Evolutionary conservation across 2,113 vertebrate genomes (phyloP).

Genomic region (Eira barbara): DNA sequence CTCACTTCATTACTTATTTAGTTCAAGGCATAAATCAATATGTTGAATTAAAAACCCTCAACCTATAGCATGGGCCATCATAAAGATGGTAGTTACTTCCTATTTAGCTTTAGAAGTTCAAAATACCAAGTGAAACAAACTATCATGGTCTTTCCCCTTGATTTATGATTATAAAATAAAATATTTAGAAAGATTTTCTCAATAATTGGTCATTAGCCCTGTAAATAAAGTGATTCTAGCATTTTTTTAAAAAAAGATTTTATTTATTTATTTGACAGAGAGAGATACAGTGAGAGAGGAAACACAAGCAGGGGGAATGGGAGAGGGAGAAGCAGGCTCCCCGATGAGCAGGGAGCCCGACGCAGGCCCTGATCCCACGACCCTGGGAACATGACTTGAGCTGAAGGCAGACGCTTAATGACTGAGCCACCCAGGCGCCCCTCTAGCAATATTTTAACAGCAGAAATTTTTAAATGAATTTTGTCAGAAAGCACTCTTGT

Average conservation of each 20-base stretch:
- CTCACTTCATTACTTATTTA: neutral
- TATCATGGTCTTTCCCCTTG: neutral
- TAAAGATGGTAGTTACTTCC: neutral
- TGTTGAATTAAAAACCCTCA: neutral
- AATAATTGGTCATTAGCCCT: neutral
- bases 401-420: too few species aligned
- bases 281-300: too few species aligned
- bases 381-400: too few species aligned
- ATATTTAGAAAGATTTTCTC: constrained; percentile 15
- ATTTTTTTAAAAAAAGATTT: neutral
- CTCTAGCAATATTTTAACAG: too few species aligned
- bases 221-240: neutral
- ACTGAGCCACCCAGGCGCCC: too few species aligned
- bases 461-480: neutral
- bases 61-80: neutral
- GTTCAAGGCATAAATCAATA: neutral
- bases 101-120: constrained; percentile 10
- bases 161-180: constrained; percentile 11
- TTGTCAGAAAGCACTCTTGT: neutral
- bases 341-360: too few species aligned
- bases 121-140: neutral
- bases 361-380: too few species aligned
- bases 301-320: too few species aligned
- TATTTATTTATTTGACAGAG: too few species aligned
- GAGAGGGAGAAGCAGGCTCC: too few species aligned